Conservation (phyloP, 1,140 invertebrate genomes). For the Saccostrea glomerata region DNA sequence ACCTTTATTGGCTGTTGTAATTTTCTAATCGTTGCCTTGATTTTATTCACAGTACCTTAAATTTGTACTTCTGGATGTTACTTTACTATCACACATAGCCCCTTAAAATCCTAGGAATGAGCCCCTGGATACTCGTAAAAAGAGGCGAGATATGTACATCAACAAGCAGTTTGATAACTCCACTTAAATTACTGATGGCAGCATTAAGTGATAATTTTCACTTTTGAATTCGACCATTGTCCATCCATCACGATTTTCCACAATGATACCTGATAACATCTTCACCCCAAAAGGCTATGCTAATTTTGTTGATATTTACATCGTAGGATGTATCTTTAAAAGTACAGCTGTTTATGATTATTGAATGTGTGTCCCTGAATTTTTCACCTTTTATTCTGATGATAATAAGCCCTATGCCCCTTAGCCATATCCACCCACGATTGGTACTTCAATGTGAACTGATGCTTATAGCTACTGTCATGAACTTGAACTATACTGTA, state of each 20-base stretch:
- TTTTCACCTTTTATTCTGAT: not conserved
- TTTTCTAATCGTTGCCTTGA: no score
- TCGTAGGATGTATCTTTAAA: not conserved
- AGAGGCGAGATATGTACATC: not conserved
- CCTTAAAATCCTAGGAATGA: not conserved
- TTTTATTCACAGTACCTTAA: no score
- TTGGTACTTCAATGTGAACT: not conserved
- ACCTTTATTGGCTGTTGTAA: no score
- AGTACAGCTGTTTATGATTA: not conserved
- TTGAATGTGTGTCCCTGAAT: constrained; percentile 7
- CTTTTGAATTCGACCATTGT: not conserved
- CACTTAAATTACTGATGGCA: not conserved
- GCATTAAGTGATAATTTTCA: not conserved
- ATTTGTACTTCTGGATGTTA: no score
- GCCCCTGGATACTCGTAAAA: not conserved
- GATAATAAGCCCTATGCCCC: not conserved
- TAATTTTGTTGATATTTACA: constrained; percentile 14
- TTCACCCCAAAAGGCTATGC: not conserved
- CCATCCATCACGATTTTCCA: not conserved
- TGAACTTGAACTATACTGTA: no score
- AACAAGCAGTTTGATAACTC: not conserved
- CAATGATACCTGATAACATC: not conserved
- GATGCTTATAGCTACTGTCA: no score
- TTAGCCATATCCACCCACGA: not conserved
- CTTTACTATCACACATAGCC: no score